These are phyloP conservation scores for Chondrilla cf. caribensis DNA, from an alignment of 37 sponge, comb jelly and placozoan genomes.

Conservation along the genomic window DNA sequence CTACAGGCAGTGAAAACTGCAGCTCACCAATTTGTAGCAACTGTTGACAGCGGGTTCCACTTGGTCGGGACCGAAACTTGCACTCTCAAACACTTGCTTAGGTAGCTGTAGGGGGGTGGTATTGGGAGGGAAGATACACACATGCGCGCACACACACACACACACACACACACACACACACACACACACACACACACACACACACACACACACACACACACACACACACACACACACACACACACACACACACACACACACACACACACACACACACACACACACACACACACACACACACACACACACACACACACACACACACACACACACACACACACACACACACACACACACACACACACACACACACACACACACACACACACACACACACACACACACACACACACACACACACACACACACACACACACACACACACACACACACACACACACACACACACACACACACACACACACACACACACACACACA, in stretches of 20 bases:
- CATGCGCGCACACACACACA: too few relatives aligned
- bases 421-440: too few relatives aligned
- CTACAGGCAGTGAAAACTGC: too few relatives aligned
- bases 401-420: slow-evolving; percentile 4
- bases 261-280: slow-evolving; percentile 8
- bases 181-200: too few relatives aligned
- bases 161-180: too few relatives aligned
- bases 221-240: neutral
- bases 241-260: neutral
- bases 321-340: too few relatives aligned
- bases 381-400: neutral
- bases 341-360: neutral
- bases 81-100: slow-evolving; percentile 39
- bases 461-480: too few relatives aligned
- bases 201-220: neutral
- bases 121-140: neutral
- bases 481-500: neutral
- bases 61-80: slow-evolving; percentile 19
- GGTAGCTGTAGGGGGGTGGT: slow-evolving; percentile 26
- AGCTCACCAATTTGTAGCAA: slow-evolving; percentile 49
- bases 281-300: too few relatives aligned
- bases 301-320: too few relatives aligned
- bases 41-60: slow-evolving; percentile 31
- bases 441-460: too few relatives aligned
- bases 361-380: neutral